Base-by-base conservation (phyloP, 2,888 invertebrate species). In the Ochropleura leucogaster region DNA sequence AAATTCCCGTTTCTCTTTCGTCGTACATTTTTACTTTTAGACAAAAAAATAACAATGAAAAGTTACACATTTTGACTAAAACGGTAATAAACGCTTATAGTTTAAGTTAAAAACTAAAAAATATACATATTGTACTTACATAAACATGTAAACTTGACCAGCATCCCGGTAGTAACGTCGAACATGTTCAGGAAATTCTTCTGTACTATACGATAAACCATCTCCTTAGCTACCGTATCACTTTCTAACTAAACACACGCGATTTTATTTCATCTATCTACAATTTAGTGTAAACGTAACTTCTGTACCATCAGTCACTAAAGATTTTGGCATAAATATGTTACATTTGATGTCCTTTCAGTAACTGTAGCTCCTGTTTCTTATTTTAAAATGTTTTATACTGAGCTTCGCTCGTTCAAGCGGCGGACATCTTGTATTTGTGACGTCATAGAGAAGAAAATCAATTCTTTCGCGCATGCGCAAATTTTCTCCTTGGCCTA, bases 381-480 rank as follows among this genome's bases (percentile, higher is more conserved):
- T 90, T 92, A 87, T 92, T 90, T 93, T 93, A 93, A 92, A 92
- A 91, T 90, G 65, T 80, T 95, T 94, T 93, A 94, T 92, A 93
- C 94, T 90, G 91, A 93, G 92, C 90, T 90, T 85, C 88, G 74
- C 90, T 87, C 85, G 84, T 79, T 88, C 88, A 89, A 89, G 86
- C 88, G 91, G 91, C 90, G 87, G 94, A 93, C 96, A 96, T 96
- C 85, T 95, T 83, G 83, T 72, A 69, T 84, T 72, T 95, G 95
- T 96, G 96, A 96, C 96, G 96, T 96, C 95, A 95, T 90, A 71
- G 72, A 83, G 77, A 83, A 85, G 88, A 90, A 95, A 94, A 96
- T 96, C 96, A 92, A 96, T 96, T 85, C 84, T 91, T 92, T 90
- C 77, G 90, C 85, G 94, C 96, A 93, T 93, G 96, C 96, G 94